These are phyloP conservation scores for Drosophila leonis DNA, from an alignment of 2,888 invertebrate genomes.

Conservation along the genomic window DNA sequence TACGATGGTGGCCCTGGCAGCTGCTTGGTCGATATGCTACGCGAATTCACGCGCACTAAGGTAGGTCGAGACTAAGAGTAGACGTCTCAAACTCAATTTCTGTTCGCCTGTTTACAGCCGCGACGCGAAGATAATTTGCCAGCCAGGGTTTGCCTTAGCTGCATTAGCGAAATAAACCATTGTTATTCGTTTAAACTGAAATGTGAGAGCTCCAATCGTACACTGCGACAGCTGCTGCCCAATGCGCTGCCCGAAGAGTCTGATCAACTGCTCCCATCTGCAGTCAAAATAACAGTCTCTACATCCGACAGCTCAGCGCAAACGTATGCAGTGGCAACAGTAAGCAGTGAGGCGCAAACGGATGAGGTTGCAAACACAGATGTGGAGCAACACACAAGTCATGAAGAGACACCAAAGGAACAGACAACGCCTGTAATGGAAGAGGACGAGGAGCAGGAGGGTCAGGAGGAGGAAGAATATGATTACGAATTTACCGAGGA, in stretches of 20 bases:
- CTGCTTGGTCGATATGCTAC: conserved; percentile 82
- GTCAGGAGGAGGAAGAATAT: conserved; percentile 37
- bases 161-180: conserved; percentile 84
- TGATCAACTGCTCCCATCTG: conserved; percentile 5
- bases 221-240: conserved; percentile 81
- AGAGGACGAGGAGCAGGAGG: conserved; percentile 24
- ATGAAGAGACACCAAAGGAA: conserved; percentile 8
- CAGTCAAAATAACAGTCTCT: conserved; percentile 13
- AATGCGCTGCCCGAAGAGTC: conserved; percentile 68
- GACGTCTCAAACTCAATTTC: neutral
- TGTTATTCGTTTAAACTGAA: conserved; percentile 85
- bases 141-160: conserved; percentile 82
- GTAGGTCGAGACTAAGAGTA: conserved; percentile 44
- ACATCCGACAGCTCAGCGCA: conserved; percentile 50
- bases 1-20: conserved; percentile 75
- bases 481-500: conserved; percentile 68
- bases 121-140: conserved; percentile 83
- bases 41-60: conserved; percentile 72
- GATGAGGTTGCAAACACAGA: conserved; percentile 34
- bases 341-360: conserved; percentile 58
- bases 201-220: conserved; percentile 84
- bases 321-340: conserved; percentile 32
- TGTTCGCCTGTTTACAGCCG: conserved; percentile 64
- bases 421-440: neutral
- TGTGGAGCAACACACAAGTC: conserved; percentile 26